These are phyloP conservation scores for Argyra leucocephala DNA, from an alignment of 2,888 invertebrate species.

Conservation along the genomic window DNA sequence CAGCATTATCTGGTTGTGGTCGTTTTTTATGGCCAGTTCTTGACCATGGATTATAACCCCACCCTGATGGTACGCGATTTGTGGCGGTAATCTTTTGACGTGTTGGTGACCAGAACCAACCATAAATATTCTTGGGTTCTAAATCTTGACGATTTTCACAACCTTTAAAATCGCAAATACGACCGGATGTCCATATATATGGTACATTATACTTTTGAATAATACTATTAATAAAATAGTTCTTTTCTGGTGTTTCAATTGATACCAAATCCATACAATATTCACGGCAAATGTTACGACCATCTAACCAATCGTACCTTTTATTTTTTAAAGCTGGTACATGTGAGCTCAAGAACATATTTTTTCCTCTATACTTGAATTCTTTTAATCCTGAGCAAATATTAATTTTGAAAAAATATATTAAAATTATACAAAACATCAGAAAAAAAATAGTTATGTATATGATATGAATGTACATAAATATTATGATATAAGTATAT, in stretches of 20 bases:
- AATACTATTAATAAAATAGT: conserved; percentile 77
- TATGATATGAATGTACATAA: too few species aligned
- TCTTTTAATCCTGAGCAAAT: conserved; percentile 67
- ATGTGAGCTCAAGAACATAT: conserved; percentile 80
- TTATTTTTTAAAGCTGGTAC: conserved; percentile 66
- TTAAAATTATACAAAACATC: too few species aligned
- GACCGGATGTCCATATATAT: conserved; percentile 88
- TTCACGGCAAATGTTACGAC: conserved; percentile 80
- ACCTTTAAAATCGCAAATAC: conserved; percentile 86
- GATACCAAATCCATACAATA: conserved; percentile 90
- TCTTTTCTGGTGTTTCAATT: conserved; percentile 81
- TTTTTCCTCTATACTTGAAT: conserved; percentile 76
- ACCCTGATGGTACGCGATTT: conserved; percentile 51
- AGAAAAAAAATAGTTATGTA: too few species aligned
- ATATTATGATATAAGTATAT: too few species aligned
- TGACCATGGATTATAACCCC: conserved; percentile 80
- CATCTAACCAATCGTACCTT: conserved; percentile 84
- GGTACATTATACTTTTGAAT: conserved; percentile 83
- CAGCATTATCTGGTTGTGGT: conserved; percentile 82
- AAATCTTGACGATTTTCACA: conserved; percentile 78
- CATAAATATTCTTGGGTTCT: conserved; percentile 74
- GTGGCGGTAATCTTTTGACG: conserved; percentile 78
- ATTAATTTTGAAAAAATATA: neutral
- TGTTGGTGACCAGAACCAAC: conserved; percentile 91
- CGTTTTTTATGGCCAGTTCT: conserved; percentile 83